Base-by-base conservation (phyloP, 2,113 vertebrate species). In the Atrichornis clamosus region DNA sequence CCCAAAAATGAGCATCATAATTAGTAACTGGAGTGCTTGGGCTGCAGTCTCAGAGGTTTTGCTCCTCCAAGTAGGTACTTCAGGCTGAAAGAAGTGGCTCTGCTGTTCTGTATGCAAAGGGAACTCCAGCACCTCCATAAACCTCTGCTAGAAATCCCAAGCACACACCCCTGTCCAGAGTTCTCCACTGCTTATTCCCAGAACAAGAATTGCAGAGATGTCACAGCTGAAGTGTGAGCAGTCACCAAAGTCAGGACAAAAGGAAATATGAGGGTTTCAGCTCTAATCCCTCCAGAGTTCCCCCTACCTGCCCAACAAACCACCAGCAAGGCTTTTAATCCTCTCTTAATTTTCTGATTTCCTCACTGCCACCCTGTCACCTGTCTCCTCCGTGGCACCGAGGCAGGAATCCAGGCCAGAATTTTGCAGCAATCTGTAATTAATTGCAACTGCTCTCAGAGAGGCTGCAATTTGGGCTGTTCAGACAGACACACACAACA, bases 381-480 rank as follows among this genome's bases (percentile, higher is more conserved):
- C 35, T 16, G 14, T 60, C 67, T 27, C 33, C 47, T 39, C 16
- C 1, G 3, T 20, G n/a, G 64, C 19, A 35, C 2, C 5, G 52
- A 73, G 60, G 84, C 68, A 63, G 69, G 27, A 91, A 64, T 23
- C 52, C 91, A 52, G 68, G 85, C n/a, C 85, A 47, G 69, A 35
- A 68, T 30, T 64, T 26, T 13, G 1, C 72, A 67, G 83, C 35
- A 55, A 60, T 55, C 21, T 44, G 56, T 55, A 75, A 95, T 94
- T 75, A 84, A 95, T 41, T 70, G 84, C 87, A n/a, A 24, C 41
- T 62, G 2, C 85, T 83, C 56, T 73, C 63, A 8, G 37, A 53
- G 90, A 91, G 84, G 95, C 82, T 93, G 83, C 37, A 84, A 19
- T 89, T 92, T 37, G 84, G 64, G 80, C 89, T 89, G 73, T 22